A percentile compares a stretch with the other conserved stretches of the same genome.
Evolutionary conservation across 2,888 invertebrate species (phyloP).

Genomic region (Mactromeris polynyma): DNA sequence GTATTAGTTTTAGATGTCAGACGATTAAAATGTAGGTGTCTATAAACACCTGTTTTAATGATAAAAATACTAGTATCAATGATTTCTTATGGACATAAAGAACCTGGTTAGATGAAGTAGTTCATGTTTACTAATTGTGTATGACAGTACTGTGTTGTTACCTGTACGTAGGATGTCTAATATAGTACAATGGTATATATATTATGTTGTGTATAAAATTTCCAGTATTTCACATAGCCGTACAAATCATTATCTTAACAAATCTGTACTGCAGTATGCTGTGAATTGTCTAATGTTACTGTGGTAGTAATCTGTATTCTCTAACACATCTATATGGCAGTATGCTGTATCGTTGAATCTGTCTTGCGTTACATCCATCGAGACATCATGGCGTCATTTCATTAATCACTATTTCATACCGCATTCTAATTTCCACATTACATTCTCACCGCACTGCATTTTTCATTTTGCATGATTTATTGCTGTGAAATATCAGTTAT

Average conservation of each 20-base stretch:
- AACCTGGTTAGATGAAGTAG: no score
- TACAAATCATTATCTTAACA: not conserved
- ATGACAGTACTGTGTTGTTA: not conserved
- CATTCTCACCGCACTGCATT: not conserved
- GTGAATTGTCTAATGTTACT: not conserved
- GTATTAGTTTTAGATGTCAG: no score
- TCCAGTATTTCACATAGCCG: not conserved
- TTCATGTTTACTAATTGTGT: not conserved
- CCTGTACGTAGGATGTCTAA: not conserved
- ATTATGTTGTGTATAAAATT: conserved; percentile 6
- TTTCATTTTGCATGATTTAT: not conserved
- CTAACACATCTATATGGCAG: not conserved
- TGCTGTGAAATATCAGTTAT: not conserved
- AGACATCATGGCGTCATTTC: not conserved
- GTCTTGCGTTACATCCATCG: not conserved
- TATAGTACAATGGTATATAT: not conserved
- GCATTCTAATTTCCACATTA: not conserved
- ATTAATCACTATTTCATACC: not conserved
- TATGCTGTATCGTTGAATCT: not conserved
- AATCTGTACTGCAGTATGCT: not conserved
- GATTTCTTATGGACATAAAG: no score
- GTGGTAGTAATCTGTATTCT: not conserved
- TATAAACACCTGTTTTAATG: no score
- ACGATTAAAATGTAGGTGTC: no score
- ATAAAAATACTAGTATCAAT: no score